phyloP scores from a whole-genome alignment of 2,113 vertebrate genomes.

The Myodes glareolus region DNA sequence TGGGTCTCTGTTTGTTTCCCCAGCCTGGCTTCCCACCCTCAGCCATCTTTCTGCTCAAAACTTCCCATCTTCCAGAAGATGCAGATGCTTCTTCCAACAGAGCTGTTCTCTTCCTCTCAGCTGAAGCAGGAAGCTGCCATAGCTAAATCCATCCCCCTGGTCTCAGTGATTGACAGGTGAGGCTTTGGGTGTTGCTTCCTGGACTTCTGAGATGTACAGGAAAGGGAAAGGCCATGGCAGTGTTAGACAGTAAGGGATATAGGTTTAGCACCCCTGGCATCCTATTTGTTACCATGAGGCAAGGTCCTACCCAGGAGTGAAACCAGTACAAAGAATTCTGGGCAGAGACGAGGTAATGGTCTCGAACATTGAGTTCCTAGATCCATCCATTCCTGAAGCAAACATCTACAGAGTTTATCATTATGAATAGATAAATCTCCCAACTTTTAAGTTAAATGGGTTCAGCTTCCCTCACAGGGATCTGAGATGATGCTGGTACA shows the following conservation, averaged over 20 bases:
- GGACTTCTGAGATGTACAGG: not conserved
- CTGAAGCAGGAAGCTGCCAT: not conserved
- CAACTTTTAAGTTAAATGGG: not conserved
- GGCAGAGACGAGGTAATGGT: not conserved
- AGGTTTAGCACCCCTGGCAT: not conserved
- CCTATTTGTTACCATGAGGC: not conserved
- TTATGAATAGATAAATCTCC: not conserved
- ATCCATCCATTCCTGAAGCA: not conserved
- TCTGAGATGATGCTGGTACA: not conserved
- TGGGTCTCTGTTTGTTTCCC: not conserved
- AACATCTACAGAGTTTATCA: not conserved
- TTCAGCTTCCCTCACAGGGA: not conserved
- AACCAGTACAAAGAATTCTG: not conserved
- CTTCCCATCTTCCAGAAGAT: not conserved
- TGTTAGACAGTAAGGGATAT: not conserved
- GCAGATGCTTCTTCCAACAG: not conserved
- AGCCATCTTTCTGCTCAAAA: not conserved
- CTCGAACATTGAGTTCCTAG: not conserved
- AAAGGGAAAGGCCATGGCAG: not conserved
- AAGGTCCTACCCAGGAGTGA: not conserved
- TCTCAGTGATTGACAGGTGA: not conserved
- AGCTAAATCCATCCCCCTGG: fast-evolving
- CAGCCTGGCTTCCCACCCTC: not conserved
- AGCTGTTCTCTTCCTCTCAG: not conserved
- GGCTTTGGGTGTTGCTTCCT: too few relatives aligned